Evolutionary conservation across 2,797 vertebrate genomes (phyloP), one percentile per base, ranked within the genome.

Genomic region (Danio choprae): DNA sequence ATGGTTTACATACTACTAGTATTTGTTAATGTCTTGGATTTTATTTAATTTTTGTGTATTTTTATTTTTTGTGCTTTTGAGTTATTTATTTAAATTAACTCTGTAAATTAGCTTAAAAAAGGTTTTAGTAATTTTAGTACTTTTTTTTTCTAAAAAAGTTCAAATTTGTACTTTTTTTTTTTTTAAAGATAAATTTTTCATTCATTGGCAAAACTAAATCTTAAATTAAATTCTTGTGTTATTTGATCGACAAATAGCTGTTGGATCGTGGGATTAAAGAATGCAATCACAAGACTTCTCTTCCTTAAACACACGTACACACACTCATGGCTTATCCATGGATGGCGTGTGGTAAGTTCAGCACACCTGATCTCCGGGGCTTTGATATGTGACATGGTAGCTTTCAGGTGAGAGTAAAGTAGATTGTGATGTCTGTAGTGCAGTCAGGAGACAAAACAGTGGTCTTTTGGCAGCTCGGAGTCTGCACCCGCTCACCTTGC

Each of bases 381-480:
- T 71, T 58, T 78, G 41, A 77, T 58, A 58, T 20, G 43, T 70
- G 44, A 78, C 65, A 43, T 7, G 41, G 41, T 64, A 65, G 50
- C 13, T 55, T 59, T 50, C 13, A 60, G 51, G 36, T 78, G 74
- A 73, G 60, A n/a, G 60, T 53, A 83, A 80, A 83, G 78, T 72
- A 43, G 82, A 84, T 84, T 63, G 56, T 29, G 68, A 8, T 77
- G 41, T 67, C 77, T 72, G 50, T 40, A 44, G 48, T 40, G 40
- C 16, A 73, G 46, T 18, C 64, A 44, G 41, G 46, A 80, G 55
- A 72, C 41, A 13, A 59, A 62, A 18, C 46, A 69, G 29, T 29
- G 46, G 13, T 18, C 6, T 55, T 29, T 29, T 29, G 48, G 51
- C 51, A 22, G 36, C 29, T 59, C 4, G 41, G 18, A 29, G 3